Conservation (phyloP, 2,797 vertebrate species). For the Sebastes matsubarae region DNA sequence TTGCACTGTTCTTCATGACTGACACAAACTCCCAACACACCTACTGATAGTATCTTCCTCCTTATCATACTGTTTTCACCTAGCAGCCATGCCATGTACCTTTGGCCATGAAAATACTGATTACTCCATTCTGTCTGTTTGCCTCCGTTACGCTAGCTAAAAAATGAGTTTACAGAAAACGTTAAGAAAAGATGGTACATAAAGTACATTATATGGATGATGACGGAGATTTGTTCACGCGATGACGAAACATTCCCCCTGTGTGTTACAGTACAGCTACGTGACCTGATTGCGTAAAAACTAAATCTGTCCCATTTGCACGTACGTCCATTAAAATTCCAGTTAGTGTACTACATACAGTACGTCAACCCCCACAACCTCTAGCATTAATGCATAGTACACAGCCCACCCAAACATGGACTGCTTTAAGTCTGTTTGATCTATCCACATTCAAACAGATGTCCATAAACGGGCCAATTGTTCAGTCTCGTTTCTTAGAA, state of each 20-base stretch:
- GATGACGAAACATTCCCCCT: neutral
- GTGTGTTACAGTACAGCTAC: neutral
- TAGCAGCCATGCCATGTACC: neutral
- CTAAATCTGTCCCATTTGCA: neutral
- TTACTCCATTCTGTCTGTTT: neutral
- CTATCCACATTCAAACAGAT: neutral
- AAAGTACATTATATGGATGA: neutral
- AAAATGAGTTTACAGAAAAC: neutral
- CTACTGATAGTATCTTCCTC: neutral
- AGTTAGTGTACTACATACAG: neutral
- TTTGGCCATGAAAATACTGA: neutral
- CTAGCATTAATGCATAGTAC: conserved; percentile 22
- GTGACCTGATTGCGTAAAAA: neutral
- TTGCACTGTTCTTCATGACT: neutral
- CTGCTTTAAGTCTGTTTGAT: neutral
- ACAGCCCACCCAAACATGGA: neutral
- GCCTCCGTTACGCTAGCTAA: neutral
- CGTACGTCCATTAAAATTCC: neutral
- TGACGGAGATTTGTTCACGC: neutral
- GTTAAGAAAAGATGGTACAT: neutral
- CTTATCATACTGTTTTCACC: neutral
- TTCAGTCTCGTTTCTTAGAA: neutral
- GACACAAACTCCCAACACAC: neutral
- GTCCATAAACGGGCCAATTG: neutral
- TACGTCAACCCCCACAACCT: neutral